Percentiles rank a stretch among this genome's conserved stretches.
Conservation (phyloP, 2,888 invertebrate species). For the Tricholauxania praeusta region DNA sequence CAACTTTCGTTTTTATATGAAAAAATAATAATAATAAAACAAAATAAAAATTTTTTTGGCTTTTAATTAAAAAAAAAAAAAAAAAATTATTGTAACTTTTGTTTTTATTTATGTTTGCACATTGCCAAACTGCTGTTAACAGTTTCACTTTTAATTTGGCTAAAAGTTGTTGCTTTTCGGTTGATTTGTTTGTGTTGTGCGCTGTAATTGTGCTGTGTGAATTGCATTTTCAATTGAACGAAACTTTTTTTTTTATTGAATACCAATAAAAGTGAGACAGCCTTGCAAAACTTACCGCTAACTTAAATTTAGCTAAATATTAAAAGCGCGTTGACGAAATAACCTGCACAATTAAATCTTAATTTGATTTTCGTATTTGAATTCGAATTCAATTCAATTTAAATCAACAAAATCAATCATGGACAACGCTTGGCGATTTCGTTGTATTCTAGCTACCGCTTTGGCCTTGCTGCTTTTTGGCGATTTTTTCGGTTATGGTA, state of each 20-base stretch:
- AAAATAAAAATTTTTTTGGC: not conserved
- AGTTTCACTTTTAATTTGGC: constrained; percentile 19
- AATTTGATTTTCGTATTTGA: constrained; percentile 22
- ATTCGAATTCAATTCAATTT: not conserved
- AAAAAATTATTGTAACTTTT: constrained; percentile 45
- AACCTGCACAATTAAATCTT: constrained; percentile 22
- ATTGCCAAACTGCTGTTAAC: not conserved
- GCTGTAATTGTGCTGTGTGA: constrained; percentile 44
- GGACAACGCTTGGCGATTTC: constrained; percentile 68
- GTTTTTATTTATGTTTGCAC: constrained; percentile 45
- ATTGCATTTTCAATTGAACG: constrained; percentile 8
- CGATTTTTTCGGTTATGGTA: constrained; percentile 66
- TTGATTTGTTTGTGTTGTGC: not conserved
- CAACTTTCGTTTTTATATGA: constrained; percentile 11
- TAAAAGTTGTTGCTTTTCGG: not conserved
- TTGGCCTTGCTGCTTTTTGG: constrained; percentile 66
- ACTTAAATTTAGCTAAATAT: too few relatives aligned
- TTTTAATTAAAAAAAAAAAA: not conserved
- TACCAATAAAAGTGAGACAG: constrained; percentile 7
- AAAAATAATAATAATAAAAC: not conserved
- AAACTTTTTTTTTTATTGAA: not conserved
- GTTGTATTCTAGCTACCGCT: constrained; percentile 64
- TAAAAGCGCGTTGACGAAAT: not conserved
- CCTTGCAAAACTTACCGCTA: not conserved
- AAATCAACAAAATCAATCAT: constrained; percentile 45